Evolutionary conservation across 92 coral and sea anemone species (phyloP).

Genomic region (Zoanthus sociatus): DNA sequence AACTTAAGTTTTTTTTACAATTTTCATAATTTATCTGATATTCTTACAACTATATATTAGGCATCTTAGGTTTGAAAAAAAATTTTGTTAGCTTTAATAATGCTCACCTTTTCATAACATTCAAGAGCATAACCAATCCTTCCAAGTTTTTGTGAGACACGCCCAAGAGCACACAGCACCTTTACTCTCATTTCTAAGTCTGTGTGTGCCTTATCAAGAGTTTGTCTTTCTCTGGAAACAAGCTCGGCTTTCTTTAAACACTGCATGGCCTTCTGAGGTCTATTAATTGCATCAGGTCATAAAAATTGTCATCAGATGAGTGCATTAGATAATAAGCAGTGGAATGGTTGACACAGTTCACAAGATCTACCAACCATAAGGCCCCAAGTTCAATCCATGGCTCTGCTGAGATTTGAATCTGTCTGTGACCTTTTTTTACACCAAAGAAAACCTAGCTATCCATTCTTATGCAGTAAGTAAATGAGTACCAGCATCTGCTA

Average conservation of each 20-base stretch:
- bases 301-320: not conserved
- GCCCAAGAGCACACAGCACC: conserved; percentile 80
- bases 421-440: too few relatives aligned
- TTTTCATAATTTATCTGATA: too few relatives aligned
- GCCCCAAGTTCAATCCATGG: too few relatives aligned
- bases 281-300: not conserved
- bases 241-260: conserved; percentile 94
- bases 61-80: too few relatives aligned
- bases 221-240: conserved; percentile 84
- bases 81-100: not conserved
- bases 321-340: too few relatives aligned
- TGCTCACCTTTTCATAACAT: conserved; percentile 83
- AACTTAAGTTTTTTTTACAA: too few relatives aligned
- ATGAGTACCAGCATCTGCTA: too few relatives aligned
- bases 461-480: too few relatives aligned
- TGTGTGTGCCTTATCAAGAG: conserved; percentile 62
- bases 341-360: not conserved
- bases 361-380: too few relatives aligned
- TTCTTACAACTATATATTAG: too few relatives aligned
- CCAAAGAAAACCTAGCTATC: too few relatives aligned
- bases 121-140: conserved; percentile 88
- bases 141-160: conserved; percentile 74
- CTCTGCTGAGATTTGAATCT: too few relatives aligned
- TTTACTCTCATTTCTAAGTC: conserved; percentile 75
- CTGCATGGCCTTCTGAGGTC: conserved; percentile 90